Conservation (phyloP, 2,888 invertebrate genomes). For the Gibbula magus region DNA sequence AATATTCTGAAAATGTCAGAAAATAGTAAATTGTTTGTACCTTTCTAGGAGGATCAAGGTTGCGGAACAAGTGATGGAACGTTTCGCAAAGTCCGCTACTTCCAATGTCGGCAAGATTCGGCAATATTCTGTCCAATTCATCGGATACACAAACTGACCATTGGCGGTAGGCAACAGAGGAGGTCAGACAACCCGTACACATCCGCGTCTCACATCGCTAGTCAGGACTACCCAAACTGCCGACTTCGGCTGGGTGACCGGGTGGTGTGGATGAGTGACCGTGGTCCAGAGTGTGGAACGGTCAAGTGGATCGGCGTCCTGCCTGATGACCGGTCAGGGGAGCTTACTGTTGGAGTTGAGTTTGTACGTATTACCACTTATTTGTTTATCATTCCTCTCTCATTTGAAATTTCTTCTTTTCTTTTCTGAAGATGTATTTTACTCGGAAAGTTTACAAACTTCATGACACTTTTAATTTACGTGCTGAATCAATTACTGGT, state of each 20-base stretch:
- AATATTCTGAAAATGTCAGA: not conserved
- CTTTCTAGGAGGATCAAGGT: conserved; percentile 52
- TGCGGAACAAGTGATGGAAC: conserved; percentile 60
- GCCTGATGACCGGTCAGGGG: conserved; percentile 74
- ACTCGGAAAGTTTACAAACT: not conserved
- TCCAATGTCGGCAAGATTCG: conserved; percentile 52
- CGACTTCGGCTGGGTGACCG: conserved; percentile 75
- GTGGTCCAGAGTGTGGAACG: conserved; percentile 76
- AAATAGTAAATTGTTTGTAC: not conserved
- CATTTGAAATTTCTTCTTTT: no score
- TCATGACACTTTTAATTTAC: no score
- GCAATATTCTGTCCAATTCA: conserved; percentile 62
- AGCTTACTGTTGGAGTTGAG: conserved; percentile 78
- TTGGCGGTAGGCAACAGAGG: conserved; percentile 29
- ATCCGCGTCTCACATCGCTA: conserved; percentile 10
- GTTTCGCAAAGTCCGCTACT: conserved; percentile 54
- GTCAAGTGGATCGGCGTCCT: conserved; percentile 78
- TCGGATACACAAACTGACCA: conserved; percentile 52
- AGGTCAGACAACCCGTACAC: conserved; percentile 32
- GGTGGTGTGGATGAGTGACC: conserved; percentile 78
- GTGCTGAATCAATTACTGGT: no score
- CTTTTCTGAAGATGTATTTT: not conserved
- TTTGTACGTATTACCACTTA: conserved; percentile 75
- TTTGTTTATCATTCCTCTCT: not conserved
- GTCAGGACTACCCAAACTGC: not conserved